Base-by-base conservation (phyloP, 2,113 vertebrate species). In the Chlorodrepanis virens region DNA sequence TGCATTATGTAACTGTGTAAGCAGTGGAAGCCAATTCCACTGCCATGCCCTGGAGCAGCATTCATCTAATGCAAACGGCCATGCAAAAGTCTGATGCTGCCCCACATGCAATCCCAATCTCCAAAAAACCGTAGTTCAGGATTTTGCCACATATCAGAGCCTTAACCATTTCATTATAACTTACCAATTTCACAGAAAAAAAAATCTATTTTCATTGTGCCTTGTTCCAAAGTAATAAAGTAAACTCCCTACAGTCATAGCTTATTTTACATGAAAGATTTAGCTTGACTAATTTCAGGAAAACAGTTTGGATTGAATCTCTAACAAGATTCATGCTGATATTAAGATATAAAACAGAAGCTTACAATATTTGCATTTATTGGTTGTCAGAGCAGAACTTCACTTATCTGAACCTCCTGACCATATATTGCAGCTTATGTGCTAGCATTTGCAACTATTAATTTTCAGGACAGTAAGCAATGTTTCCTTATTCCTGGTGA, bases 1-100 rank as follows among this genome's bases (percentile, higher is more conserved):
- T 96, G 37, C 82, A 49, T 97, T 96, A 92, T 90, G 59, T 65
- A 94, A 96, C 80, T 71, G 44, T 70, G 31, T 44, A 81, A 88
- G 63, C 5, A 5, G 90, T 85, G 75, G 91, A 94, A 96, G 92
- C 35, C 65, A 83, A 45, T 67, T 77, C 79, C 75, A 49, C 44
- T 83, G 68, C 54, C 54, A 83, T 96, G 91, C 84, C 91, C 83
- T 95, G 63, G 0, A 95, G 88, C 81, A 92, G 64, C 31, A 27
- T 93, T 96, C 86, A 93, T 89, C 59, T 95, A 92, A 86, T 50
- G 50, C 49, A 90, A 93, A 96, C 23, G 68, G 63, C 72, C 70
- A 77, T 11, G 10, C 80, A 96, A 90, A 95, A 95, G 91, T 93
- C 83, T 84, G 78, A 29, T 90, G 65, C 84, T 93, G 33, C 45